These are phyloP conservation scores for Rhingia rostrata DNA, from an alignment of 2,888 invertebrate species.

Conservation along the genomic window DNA sequence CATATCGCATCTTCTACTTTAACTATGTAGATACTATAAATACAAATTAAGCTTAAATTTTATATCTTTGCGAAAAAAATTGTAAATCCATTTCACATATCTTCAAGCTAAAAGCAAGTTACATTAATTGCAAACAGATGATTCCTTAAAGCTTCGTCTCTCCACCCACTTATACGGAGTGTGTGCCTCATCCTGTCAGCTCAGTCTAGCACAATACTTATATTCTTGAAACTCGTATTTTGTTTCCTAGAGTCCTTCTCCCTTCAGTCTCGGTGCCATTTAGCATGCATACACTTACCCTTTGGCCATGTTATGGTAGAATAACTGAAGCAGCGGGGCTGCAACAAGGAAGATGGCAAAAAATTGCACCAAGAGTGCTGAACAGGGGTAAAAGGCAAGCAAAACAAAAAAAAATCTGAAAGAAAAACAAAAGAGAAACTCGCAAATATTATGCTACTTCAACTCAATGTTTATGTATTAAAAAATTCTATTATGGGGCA, in stretches of 20 bases:
- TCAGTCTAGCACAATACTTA: constrained; percentile 52
- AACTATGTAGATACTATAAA: too few species aligned
- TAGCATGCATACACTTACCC: constrained; percentile 69
- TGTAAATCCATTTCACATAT: too few species aligned
- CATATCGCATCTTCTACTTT: too few species aligned
- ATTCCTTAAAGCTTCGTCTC: neutral
- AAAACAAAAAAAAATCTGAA: constrained; percentile 27
- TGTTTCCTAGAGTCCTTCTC: constrained; percentile 62
- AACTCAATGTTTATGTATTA: constrained; percentile 73
- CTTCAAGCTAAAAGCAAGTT: too few species aligned
- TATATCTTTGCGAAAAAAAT: too few species aligned
- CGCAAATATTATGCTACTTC: constrained; percentile 71
- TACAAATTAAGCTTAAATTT: too few species aligned
- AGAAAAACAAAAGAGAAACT: constrained; percentile 57
- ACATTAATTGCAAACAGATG: too few species aligned
- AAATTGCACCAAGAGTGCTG: constrained; percentile 25
- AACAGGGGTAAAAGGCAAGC: neutral
- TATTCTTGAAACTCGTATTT: constrained; percentile 62
- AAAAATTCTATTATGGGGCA: constrained; percentile 67
- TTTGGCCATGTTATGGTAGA: constrained; percentile 44
- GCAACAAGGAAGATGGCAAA: constrained; percentile 60
- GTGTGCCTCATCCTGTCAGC: neutral
- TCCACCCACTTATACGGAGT: constrained; percentile 18
- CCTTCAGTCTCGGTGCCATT: constrained; percentile 60
- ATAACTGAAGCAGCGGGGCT: constrained; percentile 20